Base-by-base conservation (phyloP, 2,797 vertebrate genomes). In the Okamejei kenojei region DNA sequence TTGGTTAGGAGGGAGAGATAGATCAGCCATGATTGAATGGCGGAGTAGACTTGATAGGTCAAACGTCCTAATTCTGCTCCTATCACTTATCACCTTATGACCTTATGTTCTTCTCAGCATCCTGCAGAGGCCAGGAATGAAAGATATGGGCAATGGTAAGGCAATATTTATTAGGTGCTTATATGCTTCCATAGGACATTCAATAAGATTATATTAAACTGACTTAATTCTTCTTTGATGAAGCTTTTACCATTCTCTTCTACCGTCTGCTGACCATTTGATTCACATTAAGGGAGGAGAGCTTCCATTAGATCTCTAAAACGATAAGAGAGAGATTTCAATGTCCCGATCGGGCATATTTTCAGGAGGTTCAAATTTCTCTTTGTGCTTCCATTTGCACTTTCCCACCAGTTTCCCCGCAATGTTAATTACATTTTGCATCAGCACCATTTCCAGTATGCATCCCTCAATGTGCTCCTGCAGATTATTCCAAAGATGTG, bases 321-420 rank as follows among this genome's bases (percentile, higher is more conserved):
- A 15, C 13, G n/a, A 65, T 68, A 88, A 79, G 77, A 6, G 3
- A 38, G 1, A 79, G 4, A 79, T 7, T 86, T n/a, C 26, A 65
- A 61, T 63, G 7, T 68, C 84, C 17, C 9, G 32, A 21, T 35
- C 61, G 68, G 84, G 63, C 65, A 88, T 1, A 7, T 63, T 88
- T 88, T 88, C 63, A 32, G 63, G 61, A 35, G 84, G 65, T 88
- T 88, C 84, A 88, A 7, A 68, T 88, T 65, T 68, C 84, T 35
- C 84, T 35, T 88, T 68, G 32, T 68, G 63, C n/a, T 88, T 35
- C 10, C 84, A 68, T 35, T 88, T 3, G 61, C 84, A 88, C n/a
- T 68, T 68, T 68, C n/a, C 84, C 84, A 88, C 84, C 84, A 63
- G 0, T 88, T 35, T 63, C n/a, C 21, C 38, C 21, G 84, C n/a